Conservation (phyloP, 2,888 invertebrate species). For the Lasioglossum villosulum region DNA sequence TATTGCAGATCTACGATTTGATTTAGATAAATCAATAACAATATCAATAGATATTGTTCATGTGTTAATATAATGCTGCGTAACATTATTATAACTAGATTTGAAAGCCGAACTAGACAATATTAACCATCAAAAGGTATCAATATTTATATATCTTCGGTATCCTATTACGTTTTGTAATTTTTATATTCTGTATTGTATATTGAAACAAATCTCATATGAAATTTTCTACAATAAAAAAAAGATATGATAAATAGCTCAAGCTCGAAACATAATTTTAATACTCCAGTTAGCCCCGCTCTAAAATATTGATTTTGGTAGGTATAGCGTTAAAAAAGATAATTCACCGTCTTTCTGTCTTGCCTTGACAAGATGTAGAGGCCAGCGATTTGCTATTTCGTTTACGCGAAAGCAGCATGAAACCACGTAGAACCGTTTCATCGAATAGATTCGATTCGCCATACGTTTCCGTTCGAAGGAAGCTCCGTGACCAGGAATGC, state of each 20-base stretch:
- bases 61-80: not conserved
- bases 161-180: too few relatives aligned
- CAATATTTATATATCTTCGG: too few relatives aligned
- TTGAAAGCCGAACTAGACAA: too few relatives aligned
- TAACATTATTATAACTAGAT: too few relatives aligned
- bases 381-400: not conserved
- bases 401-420: not conserved
- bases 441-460: not conserved
- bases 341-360: not conserved
- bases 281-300: too few relatives aligned
- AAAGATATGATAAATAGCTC: too few relatives aligned
- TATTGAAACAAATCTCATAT: too few relatives aligned
- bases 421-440: not conserved
- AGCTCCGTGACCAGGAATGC: constrained; percentile 9
- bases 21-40: not conserved
- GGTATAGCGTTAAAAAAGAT: not conserved
- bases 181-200: too few relatives aligned
- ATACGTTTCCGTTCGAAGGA: not conserved
- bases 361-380: not conserved
- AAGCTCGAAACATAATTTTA: too few relatives aligned
- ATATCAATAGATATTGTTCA: not conserved
- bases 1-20: not conserved
- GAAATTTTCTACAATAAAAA: too few relatives aligned
- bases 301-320: not conserved
- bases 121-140: too few relatives aligned